Base-by-base conservation (phyloP, 2,888 invertebrate genomes). In the Phortica okadai region DNA sequence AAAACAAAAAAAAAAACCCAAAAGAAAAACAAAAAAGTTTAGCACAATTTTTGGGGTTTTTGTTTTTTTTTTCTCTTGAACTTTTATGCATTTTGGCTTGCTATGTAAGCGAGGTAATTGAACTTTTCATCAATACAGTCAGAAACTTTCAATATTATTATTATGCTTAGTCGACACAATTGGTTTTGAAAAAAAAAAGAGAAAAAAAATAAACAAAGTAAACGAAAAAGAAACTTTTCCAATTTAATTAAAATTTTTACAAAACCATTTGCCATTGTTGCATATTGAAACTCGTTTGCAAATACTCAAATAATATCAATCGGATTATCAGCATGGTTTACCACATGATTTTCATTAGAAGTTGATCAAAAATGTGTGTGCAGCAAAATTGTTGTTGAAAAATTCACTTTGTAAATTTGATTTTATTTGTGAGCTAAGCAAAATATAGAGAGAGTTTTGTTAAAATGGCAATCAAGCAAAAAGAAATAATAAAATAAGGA, bases 221-320 rank as follows among this genome's bases (percentile, higher is more conserved):
- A 62, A 11, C 62, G 62, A 62, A 6, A 50, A 77, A 79, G 78
- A 83, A 86, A 84, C 83, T 81, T 82, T 87, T 85, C 86, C 86
- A 87, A 87, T 87, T 85, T 87, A 85, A 85, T 85, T 84, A 86
- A 85, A 85, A 79, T 44, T 69, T 69, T 45, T 45, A n/a, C 10
- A 45, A 69, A 69, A n/a, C 33, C 42, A 66, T 44, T 42, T 42
- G 14, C 42, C 42, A 33, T 41, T 16, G 16, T 59, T 59, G 10
- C 14, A 44, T n/a, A 8, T n/a, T 44, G 21, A 42, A 69, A 25
- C 8, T 45, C 21, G 21, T 69, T 69, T 69, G 21, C 16, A 50
- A 69, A 4, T 10, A n/a, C 8, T 16, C 16, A 33, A 67, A 44
- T 44, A 42, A 42, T 45, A 69, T 45, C 21, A 62, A 42, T 45